Evolutionary conservation across 1,140 invertebrate species (phyloP).

Genomic region (Calephelis virginiensis): DNA sequence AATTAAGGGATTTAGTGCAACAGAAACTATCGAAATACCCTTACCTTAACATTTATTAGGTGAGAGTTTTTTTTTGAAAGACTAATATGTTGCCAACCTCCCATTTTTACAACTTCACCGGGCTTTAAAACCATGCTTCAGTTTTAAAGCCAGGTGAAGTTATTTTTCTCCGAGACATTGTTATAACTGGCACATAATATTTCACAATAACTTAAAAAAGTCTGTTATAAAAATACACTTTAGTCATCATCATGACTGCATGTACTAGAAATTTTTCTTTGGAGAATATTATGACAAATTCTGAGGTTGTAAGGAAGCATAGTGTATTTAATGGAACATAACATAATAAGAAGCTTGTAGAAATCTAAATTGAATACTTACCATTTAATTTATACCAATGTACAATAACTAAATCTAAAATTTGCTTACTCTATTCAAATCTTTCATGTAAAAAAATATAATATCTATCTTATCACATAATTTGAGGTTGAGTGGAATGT

Average conservation of each 20-base stretch:
- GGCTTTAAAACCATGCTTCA: too few species aligned
- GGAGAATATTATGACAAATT: not conserved
- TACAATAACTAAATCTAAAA: conserved; percentile 6
- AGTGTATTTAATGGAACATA: not conserved
- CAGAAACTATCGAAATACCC: too few species aligned
- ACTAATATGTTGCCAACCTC: too few species aligned
- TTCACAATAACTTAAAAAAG: too few species aligned
- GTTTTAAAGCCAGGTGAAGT: too few species aligned
- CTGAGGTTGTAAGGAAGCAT: not conserved
- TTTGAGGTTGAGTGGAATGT: conserved; percentile 23
- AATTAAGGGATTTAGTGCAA: too few species aligned
- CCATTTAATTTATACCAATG: not conserved
- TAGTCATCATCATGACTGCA: not conserved
- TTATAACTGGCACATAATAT: too few species aligned
- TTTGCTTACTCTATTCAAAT: not conserved
- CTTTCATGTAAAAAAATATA: conserved; percentile 21
- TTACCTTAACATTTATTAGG: too few species aligned
- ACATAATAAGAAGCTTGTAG: not conserved
- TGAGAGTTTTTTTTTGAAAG: too few species aligned
- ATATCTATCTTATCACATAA: conserved; percentile 25
- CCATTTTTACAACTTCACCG: too few species aligned
- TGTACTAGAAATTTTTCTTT: not conserved
- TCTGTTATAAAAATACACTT: too few species aligned
- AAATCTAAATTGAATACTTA: conserved; percentile 6
- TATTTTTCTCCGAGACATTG: too few species aligned